phyloP scores from a whole-genome alignment of 2,888 invertebrate species.

The Melitaea athalia region DNA sequence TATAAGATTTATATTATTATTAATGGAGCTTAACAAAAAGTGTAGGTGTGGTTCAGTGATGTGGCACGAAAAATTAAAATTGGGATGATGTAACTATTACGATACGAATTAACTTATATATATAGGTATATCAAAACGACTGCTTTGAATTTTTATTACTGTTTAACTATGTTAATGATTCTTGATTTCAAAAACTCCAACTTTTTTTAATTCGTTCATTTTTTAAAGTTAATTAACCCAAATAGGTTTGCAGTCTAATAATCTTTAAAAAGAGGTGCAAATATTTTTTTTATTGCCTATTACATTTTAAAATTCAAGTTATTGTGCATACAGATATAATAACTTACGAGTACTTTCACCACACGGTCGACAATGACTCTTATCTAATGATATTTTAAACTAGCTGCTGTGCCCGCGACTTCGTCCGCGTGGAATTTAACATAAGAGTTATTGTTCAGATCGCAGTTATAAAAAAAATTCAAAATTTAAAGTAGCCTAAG shows the following conservation, averaged over 20 bases:
- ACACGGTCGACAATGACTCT: constrained; percentile 40
- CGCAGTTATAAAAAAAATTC: no score
- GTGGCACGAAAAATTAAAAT: constrained; percentile 37
- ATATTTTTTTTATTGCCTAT: not conserved
- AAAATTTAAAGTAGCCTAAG: no score
- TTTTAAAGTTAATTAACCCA: no score
- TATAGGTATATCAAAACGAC: constrained; percentile 5
- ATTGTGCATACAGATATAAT: constrained; percentile 12
- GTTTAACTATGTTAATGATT: not conserved
- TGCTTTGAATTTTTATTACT: constrained; percentile 14
- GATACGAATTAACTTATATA: constrained; percentile 13
- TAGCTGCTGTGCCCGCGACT: no score
- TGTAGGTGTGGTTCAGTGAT: constrained; percentile 21
- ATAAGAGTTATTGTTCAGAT: no score
- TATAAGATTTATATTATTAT: no score
- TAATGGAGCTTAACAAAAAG: constrained; percentile 9
- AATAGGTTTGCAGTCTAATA: not conserved
- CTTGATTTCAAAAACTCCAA: not conserved
- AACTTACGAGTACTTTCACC: constrained; percentile 38
- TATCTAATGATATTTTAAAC: constrained; percentile 62
- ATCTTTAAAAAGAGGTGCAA: not conserved
- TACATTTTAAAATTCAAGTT: not conserved
- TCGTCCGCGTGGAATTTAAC: no score
- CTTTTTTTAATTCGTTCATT: not conserved
- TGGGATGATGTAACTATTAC: constrained; percentile 36